phyloP scores from a whole-genome alignment of 2,113 vertebrate species.

The Aldabrachelys gigantea region DNA sequence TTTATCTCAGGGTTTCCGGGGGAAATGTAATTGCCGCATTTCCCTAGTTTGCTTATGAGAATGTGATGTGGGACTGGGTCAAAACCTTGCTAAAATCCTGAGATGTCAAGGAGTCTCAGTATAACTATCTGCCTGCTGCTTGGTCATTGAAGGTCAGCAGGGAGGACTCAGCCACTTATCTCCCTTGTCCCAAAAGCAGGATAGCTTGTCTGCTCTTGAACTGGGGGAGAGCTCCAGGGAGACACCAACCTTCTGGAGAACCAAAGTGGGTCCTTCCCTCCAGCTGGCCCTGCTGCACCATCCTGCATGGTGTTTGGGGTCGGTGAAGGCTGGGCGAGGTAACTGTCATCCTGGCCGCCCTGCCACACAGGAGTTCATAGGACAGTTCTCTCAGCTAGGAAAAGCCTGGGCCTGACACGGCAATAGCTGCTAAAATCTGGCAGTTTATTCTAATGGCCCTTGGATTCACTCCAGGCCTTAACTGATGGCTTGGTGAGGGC shows the following conservation, averaged over 20 bases:
- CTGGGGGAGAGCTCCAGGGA: background rate
- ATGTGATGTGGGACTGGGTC: too few species aligned
- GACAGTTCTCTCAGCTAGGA: background rate
- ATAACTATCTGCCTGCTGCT: background rate
- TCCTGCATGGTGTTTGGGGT: background rate
- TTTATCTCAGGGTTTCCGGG: too few species aligned
- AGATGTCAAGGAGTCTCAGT: too few species aligned
- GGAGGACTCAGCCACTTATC: background rate
- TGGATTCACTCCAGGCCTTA: background rate
- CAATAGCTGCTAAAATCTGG: background rate
- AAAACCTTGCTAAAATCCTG: too few species aligned
- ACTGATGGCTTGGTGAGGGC: background rate
- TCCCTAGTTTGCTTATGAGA: too few species aligned
- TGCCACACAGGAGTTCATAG: background rate
- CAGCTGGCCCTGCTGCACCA: background rate
- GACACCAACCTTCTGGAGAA: background rate
- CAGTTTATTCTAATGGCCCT: background rate
- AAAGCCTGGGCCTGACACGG: background rate
- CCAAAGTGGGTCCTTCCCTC: background rate
- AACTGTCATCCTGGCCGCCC: background rate
- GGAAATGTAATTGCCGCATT: too few species aligned
- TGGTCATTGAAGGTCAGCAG: background rate
- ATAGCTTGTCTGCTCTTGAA: background rate
- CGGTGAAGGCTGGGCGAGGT: background rate
- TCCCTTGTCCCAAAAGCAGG: background rate